Base-by-base conservation (phyloP, 2,888 invertebrate genomes). In the Agrenia bidenticulata region DNA sequence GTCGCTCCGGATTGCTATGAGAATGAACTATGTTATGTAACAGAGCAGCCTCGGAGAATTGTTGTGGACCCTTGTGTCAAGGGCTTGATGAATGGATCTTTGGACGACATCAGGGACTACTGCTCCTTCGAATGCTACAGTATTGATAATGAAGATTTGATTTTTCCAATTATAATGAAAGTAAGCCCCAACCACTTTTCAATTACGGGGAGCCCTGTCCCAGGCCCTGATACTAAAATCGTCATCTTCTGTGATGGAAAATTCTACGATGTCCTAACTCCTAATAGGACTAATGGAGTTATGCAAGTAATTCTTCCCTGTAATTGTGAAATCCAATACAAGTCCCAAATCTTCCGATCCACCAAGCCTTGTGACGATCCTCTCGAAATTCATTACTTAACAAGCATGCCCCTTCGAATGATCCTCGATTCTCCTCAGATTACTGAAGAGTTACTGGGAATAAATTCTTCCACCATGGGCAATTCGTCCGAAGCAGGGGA, bases 51-150 rank as follows among this genome's bases (percentile, higher is more conserved):
- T 19, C 64, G 64, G 4, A n/a, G 60, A 26, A 59, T 63, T 26
- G 53, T 67, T 17, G 64, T 67, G 13, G 70, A 67, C 45, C 70
- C 70, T 13, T 70, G 70, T 32, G 45, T 70, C 1, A 56, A 55
- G 1, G 70, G 66, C 1, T 23, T 67, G 5, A 42, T 70, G 41
- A 61, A n/a, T 21, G 64, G 51, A 60, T 67, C n/a, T n/a, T 23
- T 21, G 24, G 51, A 56, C 24, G 17, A 5, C 19, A 41, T 57
- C 2, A 4, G 56, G 41, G 41, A 57, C 41, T 37, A 19, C 15
- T 70, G 70, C 32, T 32, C 27, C 32, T 64, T 67, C 49, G 67
- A 70, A 17, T 70, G 70, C 32, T 51, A 21, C 24, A 19, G 63
- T 2, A 5, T 69, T 0, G 60, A 50, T 27, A 50, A 55, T 1